phyloP scores from a whole-genome alignment of 2,797 vertebrate species.

The Pseudomugil tenellus region DNA sequence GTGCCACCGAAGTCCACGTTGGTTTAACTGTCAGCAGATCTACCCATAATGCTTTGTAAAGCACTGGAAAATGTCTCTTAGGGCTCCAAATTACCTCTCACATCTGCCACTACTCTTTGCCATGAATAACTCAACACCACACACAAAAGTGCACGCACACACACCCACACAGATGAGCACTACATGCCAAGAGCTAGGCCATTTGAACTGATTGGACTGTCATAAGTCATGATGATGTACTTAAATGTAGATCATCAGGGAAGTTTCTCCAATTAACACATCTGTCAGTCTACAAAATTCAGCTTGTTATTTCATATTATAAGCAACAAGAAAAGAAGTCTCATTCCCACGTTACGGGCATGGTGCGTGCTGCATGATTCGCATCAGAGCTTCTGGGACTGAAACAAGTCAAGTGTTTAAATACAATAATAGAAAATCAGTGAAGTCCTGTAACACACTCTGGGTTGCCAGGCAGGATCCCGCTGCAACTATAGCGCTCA shows the following conservation, averaged over 20 bases:
- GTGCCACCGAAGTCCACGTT: conserved; percentile 72
- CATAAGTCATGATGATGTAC: conserved; percentile 79
- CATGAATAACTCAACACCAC: conserved; percentile 45
- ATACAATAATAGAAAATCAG: no score
- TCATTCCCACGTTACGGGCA: background rate
- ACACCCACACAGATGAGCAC: conserved; percentile 17
- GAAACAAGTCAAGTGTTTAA: conserved; percentile 2
- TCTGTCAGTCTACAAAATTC: conserved; percentile 53
- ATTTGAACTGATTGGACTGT: conserved; percentile 76
- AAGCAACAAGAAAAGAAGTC: background rate
- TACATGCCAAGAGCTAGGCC: conserved; percentile 38
- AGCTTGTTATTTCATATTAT: conserved; percentile 8
- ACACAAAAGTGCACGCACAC: conserved; percentile 15
- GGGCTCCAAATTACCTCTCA: conserved; percentile 76
- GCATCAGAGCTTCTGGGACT: background rate
- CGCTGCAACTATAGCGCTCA: background rate
- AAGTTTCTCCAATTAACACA: conserved; percentile 66
- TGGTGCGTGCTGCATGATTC: background rate
- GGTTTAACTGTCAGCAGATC: conserved; percentile 58
- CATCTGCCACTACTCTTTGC: conserved; percentile 77
- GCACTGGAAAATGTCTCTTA: conserved; percentile 64
- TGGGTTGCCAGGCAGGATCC: background rate
- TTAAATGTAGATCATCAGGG: conserved; percentile 72
- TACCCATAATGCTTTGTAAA: conserved; percentile 80
- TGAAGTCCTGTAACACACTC: background rate